Conservation (phyloP, 2,113 vertebrate species). For the Cynoglossus semilaevis region DNA sequence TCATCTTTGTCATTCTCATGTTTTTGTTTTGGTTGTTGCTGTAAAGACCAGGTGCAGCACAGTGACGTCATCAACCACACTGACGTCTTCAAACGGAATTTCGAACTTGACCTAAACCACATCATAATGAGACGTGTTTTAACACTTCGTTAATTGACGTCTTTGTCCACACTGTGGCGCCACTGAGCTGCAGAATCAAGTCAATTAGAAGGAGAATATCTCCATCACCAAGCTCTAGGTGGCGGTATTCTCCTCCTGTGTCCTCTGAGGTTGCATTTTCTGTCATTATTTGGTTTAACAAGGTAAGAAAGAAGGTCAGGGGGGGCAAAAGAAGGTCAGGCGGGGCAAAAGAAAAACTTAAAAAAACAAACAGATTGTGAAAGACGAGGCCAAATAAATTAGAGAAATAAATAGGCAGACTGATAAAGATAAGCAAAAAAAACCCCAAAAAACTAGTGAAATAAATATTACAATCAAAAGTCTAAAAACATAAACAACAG, state of each 20-base stretch:
- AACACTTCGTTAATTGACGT: conserved; percentile 18
- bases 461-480: conserved; percentile 78
- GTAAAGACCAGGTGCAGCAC: conserved; percentile 80
- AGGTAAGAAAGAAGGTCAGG: conserved; percentile 63
- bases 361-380: conserved; percentile 49
- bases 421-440: conserved; percentile 44
- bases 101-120: conserved; percentile 4
- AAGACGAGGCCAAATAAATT: conserved; percentile 67
- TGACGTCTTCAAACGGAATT: conserved; percentile 9
- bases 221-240: conserved; percentile 16
- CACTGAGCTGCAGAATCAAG: conserved; percentile 16
- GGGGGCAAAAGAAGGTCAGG: conserved; percentile 3
- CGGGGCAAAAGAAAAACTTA: conserved; percentile 13
- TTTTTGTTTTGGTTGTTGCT: conserved; percentile 89
- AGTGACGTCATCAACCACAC: conserved; percentile 23
- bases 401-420: conserved; percentile 67
- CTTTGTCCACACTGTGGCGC: conserved; percentile 41
- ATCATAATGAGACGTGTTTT: conserved; percentile 20
- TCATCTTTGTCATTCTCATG: conserved; percentile 67
- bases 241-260: conserved; percentile 27
- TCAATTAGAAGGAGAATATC: conserved; percentile 37
- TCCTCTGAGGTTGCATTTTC: conserved; percentile 48
- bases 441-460: conserved; percentile 61
- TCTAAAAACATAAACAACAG: conserved; percentile 66
- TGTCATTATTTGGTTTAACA: conserved; percentile 69